A percentile compares a stretch with the other conserved stretches of the same genome.
Evolutionary conservation across 2,797 vertebrate species (phyloP).

Genomic region (Gastrophryne carolinensis): DNA sequence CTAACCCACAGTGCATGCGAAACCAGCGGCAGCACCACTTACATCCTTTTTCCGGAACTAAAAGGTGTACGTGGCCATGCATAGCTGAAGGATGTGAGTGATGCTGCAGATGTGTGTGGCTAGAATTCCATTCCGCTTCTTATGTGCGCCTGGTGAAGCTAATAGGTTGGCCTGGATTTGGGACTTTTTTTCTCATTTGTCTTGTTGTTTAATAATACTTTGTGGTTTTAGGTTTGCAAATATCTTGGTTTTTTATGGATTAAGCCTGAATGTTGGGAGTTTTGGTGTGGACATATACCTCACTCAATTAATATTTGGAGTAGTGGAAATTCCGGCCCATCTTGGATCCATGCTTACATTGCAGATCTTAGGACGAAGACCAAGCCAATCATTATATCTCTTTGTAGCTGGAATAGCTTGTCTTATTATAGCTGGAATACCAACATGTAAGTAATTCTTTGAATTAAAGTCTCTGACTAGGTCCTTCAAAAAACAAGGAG

Average conservation of each 20-base stretch:
- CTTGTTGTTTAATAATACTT: not conserved
- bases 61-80: too few relatives aligned
- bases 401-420: slow-evolving; percentile 73
- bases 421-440: slow-evolving; percentile 72
- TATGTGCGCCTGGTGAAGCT: too few relatives aligned
- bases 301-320: slow-evolving; percentile 87
- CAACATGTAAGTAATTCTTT: slow-evolving; percentile 68
- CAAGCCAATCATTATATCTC: slow-evolving; percentile 63
- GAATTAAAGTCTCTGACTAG: too few relatives aligned
- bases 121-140: too few relatives aligned
- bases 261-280: slow-evolving; percentile 81
- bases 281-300: slow-evolving; percentile 90
- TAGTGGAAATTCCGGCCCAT: slow-evolving; percentile 78
- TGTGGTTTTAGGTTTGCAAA: slow-evolving; percentile 78
- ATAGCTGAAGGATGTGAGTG: too few relatives aligned
- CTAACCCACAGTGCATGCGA: too few relatives aligned
- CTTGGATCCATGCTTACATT: slow-evolving; percentile 68
- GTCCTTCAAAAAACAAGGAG: too few relatives aligned
- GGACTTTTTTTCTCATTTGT: too few relatives aligned
- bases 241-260: slow-evolving; percentile 82
- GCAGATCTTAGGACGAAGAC: slow-evolving; percentile 76
- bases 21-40: too few relatives aligned
- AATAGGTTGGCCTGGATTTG: too few relatives aligned
- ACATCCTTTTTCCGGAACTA: too few relatives aligned
- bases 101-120: too few relatives aligned